These are phyloP conservation scores for Vanacampus margaritifer DNA, from an alignment of 2,113 vertebrate genomes.

Conservation along the genomic window DNA sequence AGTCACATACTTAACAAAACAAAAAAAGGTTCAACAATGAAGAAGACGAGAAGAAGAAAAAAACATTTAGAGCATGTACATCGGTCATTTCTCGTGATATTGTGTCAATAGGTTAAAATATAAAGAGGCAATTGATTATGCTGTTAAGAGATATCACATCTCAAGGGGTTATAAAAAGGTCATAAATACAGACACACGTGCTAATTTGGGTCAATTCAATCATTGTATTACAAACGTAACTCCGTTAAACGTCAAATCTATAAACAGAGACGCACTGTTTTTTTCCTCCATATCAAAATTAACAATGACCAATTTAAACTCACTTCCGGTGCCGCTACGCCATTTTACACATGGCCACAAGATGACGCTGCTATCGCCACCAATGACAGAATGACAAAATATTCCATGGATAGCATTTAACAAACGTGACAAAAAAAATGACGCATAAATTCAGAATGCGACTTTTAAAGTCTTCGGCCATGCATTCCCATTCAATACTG, in stretches of 20 bases:
- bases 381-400: background rate
- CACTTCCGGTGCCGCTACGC: slow-evolving; percentile 22
- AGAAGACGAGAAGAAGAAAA: no score
- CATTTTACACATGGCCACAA: slow-evolving; percentile 5
- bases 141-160: no score
- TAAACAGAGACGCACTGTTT: background rate
- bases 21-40: no score
- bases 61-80: no score
- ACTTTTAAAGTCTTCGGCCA: background rate
- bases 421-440: background rate
- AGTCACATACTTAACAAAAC: no score
- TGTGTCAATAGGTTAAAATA: no score
- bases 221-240: background rate
- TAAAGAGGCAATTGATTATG: no score
- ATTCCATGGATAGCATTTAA: background rate
- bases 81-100: no score
- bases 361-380: background rate
- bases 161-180: background rate
- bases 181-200: background rate
- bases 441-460: background rate
- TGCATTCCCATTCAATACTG: background rate
- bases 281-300: background rate
- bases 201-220: background rate
- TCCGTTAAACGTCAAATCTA: background rate
- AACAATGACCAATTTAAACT: background rate